Conservation (phyloP, 35 echinoderm and acorn worm genomes). For the Antedon bifida region DNA sequence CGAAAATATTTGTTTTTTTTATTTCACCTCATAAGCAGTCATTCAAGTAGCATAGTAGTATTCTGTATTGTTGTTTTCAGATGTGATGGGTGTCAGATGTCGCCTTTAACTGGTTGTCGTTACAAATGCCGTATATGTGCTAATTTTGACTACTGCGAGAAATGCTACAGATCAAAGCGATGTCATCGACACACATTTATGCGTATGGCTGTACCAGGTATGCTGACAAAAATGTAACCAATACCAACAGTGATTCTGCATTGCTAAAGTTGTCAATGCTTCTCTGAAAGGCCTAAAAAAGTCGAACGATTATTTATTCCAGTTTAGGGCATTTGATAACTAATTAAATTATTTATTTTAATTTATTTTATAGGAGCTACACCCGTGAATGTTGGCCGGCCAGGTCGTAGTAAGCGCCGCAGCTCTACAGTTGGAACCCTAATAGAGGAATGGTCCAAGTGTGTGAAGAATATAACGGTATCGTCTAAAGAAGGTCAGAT, state of each 20-base stretch:
- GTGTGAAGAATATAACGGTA: conserved; percentile 65
- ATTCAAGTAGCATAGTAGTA: no score
- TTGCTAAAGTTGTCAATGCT: no score
- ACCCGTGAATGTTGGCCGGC: conserved; percentile 72
- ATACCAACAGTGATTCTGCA: no score
- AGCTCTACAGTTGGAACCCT: conserved; percentile 41
- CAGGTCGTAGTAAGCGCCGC: conserved; percentile 50
- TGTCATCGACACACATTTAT: conserved; percentile 71
- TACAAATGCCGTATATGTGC: conserved; percentile 83
- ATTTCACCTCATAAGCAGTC: no score
- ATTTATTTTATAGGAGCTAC: conserved; percentile 36
- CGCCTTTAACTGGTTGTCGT: conserved; percentile 48
- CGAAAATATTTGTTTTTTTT: no score
- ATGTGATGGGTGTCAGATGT: conserved; percentile 80
- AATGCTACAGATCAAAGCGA: conserved; percentile 50
- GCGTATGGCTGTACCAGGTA: conserved; percentile 84
- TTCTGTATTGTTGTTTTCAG: no score
- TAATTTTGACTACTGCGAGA: conserved; percentile 61
- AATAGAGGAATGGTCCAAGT: conserved; percentile 86
- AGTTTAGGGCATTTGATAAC: no score
- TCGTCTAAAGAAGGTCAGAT: conserved; percentile 71
- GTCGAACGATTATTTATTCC: no score
- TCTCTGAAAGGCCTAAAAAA: no score
- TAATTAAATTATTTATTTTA: no score
- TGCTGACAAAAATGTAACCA: background rate